phyloP scores from a whole-genome alignment of 1,140 invertebrate genomes.

The Lordiphosa stackelbergi region DNA sequence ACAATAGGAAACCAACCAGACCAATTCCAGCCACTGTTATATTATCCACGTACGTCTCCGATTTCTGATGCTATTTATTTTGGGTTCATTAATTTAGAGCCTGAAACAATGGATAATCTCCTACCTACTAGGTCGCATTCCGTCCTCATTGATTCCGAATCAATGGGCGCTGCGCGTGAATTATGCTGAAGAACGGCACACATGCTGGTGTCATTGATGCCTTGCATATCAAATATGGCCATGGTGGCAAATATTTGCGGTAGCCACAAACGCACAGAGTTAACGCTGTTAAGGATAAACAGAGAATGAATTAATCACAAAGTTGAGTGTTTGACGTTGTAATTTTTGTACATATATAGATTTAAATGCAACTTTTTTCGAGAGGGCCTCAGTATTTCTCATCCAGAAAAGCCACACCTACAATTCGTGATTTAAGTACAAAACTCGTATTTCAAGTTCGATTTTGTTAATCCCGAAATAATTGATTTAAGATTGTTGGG shows the following conservation, averaged over 20 bases:
- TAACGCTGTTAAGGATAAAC: conserved; percentile 27
- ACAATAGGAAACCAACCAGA: conserved; percentile 37
- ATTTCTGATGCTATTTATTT: conserved; percentile 27
- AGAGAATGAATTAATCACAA: no score
- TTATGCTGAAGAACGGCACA: conserved; percentile 45
- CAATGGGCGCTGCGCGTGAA: background rate
- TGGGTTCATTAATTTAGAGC: conserved; percentile 48
- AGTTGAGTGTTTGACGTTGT: no score
- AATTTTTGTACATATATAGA: no score
- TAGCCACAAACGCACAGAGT: conserved; percentile 77
- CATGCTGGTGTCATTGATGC: conserved; percentile 78
- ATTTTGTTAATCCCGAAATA: no score
- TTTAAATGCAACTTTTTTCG: no score
- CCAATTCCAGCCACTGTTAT: conserved; percentile 49
- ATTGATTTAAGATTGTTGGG: no score
- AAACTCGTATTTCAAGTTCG: no score
- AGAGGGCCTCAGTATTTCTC: no score
- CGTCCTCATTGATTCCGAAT: background rate
- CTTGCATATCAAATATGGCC: conserved; percentile 72
- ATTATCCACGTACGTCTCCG: conserved; percentile 40
- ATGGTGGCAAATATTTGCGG: conserved; percentile 80
- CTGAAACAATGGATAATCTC: conserved; percentile 21
- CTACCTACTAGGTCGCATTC: conserved; percentile 64
- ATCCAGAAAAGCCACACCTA: no score
- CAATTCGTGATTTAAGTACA: no score